Base-by-base conservation (phyloP, 1,140 invertebrate species). In the Augochlora pura region DNA sequence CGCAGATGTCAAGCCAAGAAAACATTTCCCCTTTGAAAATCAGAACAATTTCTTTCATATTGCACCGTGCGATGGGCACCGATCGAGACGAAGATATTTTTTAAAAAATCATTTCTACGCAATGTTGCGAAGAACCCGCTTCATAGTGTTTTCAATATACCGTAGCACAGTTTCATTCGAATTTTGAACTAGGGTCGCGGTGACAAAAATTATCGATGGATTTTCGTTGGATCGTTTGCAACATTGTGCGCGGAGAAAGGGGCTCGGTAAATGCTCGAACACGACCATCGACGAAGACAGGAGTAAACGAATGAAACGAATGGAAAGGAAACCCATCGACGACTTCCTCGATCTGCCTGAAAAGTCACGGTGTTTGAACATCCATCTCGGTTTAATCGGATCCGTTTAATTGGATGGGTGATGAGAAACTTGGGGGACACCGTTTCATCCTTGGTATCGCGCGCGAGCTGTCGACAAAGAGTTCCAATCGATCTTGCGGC, bases 221-320 rank as follows among this genome's bases (percentile, higher is more conserved):
- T 46, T 46, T 46, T 46, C 42, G 42, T 46, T 46, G 42, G 42
- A 52, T 52, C 49, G 49, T 52, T 52, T 18, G 16, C 32, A 21
- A 39, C 25, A 27, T 2, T 12, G 23, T 18, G 18, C 72, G 46
- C 72, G 72, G 16, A 73, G 62, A 38, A 67, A 42, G 73, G 73
- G 73, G 42, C 46, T 42, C 49, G 73, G 49, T 49, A 59, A 21
- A 32, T 23, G 16, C 14, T 65, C 46, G 71, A 52, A 38, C 62
- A 16, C 42, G n/a, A 27, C 59, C 38, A 70, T 67, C 27, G n/a
- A 9, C 64, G 73, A 77, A 77, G 67, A 25, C 64, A 77, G 65
- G 54, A 49, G 42, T 49, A 66, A 73, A 23, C 16, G 23, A 84
- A 59, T 57, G 32, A 67, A 84, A 82, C 5, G 27, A n/a, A 21